Percentiles rank a stretch among this genome's conserved stretches.
Evolutionary conservation across 2,888 invertebrate genomes (phyloP).

Genomic region (Sesia bembeciformis): DNA sequence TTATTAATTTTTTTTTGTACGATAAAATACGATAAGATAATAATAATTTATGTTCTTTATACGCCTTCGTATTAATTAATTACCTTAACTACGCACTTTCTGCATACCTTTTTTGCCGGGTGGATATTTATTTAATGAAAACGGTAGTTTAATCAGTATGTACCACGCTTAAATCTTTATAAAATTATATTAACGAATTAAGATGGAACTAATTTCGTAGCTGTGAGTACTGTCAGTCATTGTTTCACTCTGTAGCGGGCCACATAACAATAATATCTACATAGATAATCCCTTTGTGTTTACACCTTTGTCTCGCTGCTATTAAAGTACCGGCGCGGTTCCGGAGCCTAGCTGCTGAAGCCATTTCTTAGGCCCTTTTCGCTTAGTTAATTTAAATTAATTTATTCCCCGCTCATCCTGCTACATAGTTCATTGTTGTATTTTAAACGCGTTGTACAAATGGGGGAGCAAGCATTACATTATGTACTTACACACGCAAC

Average conservation of each 20-base stretch:
- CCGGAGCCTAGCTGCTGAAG: constrained; percentile 45
- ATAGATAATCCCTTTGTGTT: constrained; percentile 33
- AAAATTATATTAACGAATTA: not conserved
- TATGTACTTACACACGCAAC: not conserved
- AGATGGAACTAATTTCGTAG: not conserved
- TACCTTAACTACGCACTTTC: too few species aligned
- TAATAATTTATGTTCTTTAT: too few species aligned
- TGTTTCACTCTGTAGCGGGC: constrained; percentile 22
- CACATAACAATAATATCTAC: constrained; percentile 35
- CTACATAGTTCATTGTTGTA: constrained; percentile 37
- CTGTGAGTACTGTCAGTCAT: constrained; percentile 16
- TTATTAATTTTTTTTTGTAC: too few species aligned
- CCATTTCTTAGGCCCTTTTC: constrained; percentile 59
- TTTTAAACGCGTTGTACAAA: not conserved
- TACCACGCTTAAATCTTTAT: too few species aligned
- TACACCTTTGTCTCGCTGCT: constrained; percentile 53
- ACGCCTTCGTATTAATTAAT: too few species aligned
- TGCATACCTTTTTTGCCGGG: too few species aligned
- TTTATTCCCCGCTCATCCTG: constrained; percentile 51
- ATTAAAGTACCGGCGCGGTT: constrained; percentile 54
- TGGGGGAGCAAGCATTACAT: not conserved
- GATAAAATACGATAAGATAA: too few species aligned
- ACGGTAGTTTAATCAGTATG: too few species aligned
- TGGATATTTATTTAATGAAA: too few species aligned
- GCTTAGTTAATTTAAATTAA: constrained; percentile 66